Evolutionary conservation across 64 coral and sea anemone species (phyloP).

Genomic region (Orbicella faveolata): DNA sequence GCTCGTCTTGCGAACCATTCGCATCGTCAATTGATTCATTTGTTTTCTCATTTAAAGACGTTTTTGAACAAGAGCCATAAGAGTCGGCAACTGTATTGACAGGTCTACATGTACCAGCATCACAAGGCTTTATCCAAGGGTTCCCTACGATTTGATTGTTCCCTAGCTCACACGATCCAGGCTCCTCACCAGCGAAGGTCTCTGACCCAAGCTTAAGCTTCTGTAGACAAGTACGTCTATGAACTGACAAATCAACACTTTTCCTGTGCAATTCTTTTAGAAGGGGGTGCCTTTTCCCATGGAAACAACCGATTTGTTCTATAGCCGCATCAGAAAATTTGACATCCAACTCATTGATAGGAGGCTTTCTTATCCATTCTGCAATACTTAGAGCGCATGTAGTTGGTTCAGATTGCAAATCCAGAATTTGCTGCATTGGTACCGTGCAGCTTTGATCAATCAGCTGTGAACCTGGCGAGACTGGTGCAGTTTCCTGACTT

Average conservation of each 20-base stretch:
- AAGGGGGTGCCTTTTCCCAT: slow-evolving; percentile 16
- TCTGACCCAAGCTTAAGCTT: neutral
- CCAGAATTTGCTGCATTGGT: neutral
- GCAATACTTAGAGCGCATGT: neutral
- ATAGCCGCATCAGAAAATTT: slow-evolving; percentile 29
- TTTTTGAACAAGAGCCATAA: neutral
- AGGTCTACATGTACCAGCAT: no score
- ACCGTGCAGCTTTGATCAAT: neutral
- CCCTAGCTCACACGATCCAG: no score
- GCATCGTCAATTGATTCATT: neutral
- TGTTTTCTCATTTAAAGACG: slow-evolving; percentile 7
- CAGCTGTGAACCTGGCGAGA: neutral
- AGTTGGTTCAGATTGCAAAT: neutral
- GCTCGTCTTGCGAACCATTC: neutral
- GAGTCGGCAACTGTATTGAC: no score
- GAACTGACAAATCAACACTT: neutral
- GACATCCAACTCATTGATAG: slow-evolving; percentile 46
- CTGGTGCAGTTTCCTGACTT: neutral
- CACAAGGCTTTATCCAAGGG: no score
- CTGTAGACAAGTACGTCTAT: neutral
- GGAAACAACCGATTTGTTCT: slow-evolving; percentile 49
- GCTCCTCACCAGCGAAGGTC: no score
- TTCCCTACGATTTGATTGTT: no score
- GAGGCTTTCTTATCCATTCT: slow-evolving; percentile 55
- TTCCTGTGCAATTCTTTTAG: neutral